A percentile compares a stretch with the other conserved stretches of the same genome.
Conservation (phyloP, 2,797 vertebrate genomes). For the Simalia tracyae region DNA sequence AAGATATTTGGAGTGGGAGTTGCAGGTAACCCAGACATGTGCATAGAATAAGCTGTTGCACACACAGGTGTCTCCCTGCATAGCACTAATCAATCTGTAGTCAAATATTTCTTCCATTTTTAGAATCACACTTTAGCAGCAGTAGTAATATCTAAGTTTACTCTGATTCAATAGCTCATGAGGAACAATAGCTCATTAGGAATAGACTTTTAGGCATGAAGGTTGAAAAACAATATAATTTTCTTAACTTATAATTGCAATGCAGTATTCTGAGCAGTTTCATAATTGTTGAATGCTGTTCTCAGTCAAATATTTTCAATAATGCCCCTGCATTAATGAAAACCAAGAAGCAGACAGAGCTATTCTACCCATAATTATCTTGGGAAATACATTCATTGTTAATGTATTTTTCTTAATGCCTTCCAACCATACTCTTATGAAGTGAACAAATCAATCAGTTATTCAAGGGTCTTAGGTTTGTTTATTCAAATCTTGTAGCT, state of each 20-base stretch:
- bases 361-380: constrained; percentile 64
- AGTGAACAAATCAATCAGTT: constrained; percentile 64
- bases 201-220: not conserved
- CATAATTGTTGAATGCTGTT: constrained; percentile 18
- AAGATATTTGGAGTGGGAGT: not conserved
- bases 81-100: not conserved
- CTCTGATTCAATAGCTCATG: not conserved
- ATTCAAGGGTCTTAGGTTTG: constrained; percentile 37
- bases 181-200: not conserved
- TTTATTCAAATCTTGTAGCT: not conserved
- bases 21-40: not conserved
- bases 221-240: not conserved
- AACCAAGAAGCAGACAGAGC: constrained; percentile 60
- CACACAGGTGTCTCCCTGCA: not conserved
- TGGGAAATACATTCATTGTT: constrained; percentile 61
- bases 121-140: not conserved
- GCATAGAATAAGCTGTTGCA: not conserved
- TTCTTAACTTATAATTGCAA: constrained; percentile 37
- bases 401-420: constrained; percentile 65
- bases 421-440: constrained; percentile 50
- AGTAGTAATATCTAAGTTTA: not conserved
- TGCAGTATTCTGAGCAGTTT: constrained; percentile 24
- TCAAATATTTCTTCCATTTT: not conserved
- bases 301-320: constrained; percentile 46
- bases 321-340: constrained; percentile 65